A percentile compares a stretch with the other conserved stretches of the same genome.
Evolutionary conservation across 2,888 invertebrate species (phyloP).

Genomic region (Oscheius myriophilus): DNA sequence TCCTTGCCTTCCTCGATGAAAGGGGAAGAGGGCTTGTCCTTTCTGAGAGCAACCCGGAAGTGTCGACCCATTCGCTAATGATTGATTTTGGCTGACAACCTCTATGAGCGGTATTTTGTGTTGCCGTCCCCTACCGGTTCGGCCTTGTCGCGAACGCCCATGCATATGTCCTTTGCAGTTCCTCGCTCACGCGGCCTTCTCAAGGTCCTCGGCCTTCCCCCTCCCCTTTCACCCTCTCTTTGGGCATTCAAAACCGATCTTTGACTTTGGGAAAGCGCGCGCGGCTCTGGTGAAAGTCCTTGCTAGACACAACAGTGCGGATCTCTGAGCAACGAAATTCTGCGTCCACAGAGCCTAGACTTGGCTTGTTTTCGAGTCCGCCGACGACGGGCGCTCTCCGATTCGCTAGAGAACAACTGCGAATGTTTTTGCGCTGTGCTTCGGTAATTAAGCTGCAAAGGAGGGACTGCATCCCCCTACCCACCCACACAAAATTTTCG

Average conservation of each 20-base stretch:
- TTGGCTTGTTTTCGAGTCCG: constrained; percentile 17
- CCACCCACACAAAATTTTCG: too few species aligned
- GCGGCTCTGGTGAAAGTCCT: not conserved
- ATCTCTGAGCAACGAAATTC: constrained; percentile 5
- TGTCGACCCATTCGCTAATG: too few species aligned
- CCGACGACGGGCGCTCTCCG: constrained; percentile 18
- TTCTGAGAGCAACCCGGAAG: too few species aligned
- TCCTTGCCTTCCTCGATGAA: too few species aligned
- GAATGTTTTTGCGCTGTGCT: constrained; percentile 20
- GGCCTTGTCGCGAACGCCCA: constrained; percentile 15
- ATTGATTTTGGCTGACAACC: too few species aligned
- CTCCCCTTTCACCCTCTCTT: not conserved
- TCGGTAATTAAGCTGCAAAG: constrained; percentile 13
- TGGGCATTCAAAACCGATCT: too few species aligned
- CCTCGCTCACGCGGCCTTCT: not conserved
- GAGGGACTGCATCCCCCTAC: not conserved
- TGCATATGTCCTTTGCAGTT: constrained; percentile 14
- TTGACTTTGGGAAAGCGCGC: too few species aligned
- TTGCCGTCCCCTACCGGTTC: constrained; percentile 19
- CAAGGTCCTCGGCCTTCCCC: not conserved
- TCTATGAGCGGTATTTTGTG: not conserved
- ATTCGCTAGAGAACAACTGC: constrained; percentile 21
- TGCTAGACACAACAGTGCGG: not conserved
- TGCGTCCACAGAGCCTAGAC: constrained; percentile 6
- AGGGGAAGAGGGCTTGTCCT: too few species aligned